Base-by-base conservation (phyloP, 1,140 invertebrate species). In the Bombus waltoni region DNA sequence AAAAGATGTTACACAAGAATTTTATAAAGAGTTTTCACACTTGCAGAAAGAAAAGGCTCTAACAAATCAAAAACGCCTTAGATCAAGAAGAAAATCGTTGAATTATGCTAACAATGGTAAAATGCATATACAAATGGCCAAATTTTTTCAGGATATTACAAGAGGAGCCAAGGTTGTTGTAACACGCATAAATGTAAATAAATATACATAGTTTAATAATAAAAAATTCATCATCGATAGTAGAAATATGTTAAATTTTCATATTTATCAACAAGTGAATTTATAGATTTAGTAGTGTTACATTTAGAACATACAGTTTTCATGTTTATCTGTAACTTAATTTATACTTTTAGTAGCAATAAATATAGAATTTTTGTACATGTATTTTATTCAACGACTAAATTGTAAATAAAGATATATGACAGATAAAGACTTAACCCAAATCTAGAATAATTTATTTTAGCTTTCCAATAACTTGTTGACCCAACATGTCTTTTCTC, bases 141-240 rank as follows among this genome's bases (percentile, higher is more conserved):
- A 95, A 91, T 93, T 95, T 38, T 90, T 95, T 66, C 90, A 92
- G 53, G 94, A 95, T 70, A 92, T 95, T 28, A 93, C 91, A 11
- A 91, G 88, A 77, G 94, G 94, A 81, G 94, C 89, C 35, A 93
- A 90, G 79, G 94, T 95, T 62, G 92, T 94, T 22, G 83, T 95
- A 44, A 90, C 88, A 72, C 93, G 94, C 35, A 83, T 95, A 25
- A 92, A 92, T 87, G 80, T 89, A 40, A 91, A 88, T 38, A 47
- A 92, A 87, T 90, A 87, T 91, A 68, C 81, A 79, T 65, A 94
- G 86, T 86, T 90, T 90, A 81, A 87, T 91, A 87, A 73, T 40
- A 59, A 86, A 81, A 65, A 79, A 32, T 83, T 90, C 62, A 72
- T 90, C 81, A 74, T 79, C 83, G 72, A 84, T 53, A 83, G 53